Base-by-base conservation (phyloP, 2,888 invertebrate genomes). In the Drosophila anceps region DNA sequence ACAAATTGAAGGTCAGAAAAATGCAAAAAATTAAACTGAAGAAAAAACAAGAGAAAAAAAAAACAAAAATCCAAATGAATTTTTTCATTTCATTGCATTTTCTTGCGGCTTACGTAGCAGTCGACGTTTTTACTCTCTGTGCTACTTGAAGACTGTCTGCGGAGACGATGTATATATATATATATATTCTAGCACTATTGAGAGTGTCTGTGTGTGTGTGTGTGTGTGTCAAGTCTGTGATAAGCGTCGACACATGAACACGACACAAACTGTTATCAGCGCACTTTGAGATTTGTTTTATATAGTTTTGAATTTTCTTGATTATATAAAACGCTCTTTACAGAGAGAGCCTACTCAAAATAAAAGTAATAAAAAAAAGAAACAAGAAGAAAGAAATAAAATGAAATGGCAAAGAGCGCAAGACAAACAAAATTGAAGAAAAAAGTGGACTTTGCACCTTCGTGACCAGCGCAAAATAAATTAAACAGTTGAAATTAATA, bases 381-480 rank as follows among this genome's bases (percentile, higher is more conserved):
- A 37, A 48, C 9, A 18, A n/a, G 37, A 53, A 58, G 46, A 4
- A 35, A 29, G 24, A 48, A 66, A 54, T 24, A 27, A 48, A 67
- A 55, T 44, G 44, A 31, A 18, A 29, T 43, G 41, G 43, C 39
- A 39, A 71, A 66, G 60, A 50, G 18, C 37, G 35, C 65, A 39
- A 44, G 18, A 18, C 15, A 31, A 43, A 53, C 10, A 48, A 33
- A 46, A 37, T 10, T 37, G 29, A 31, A 44, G 54, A 53, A 58
- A 62, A 62, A 15, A 7, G 18, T 77, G 89, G 85, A 85, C 89
- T 85, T 85, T 85, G 87, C 33, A 76, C 87, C 72, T 44, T 60
- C 61, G 80, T 68, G 87, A 59, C 44, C 66, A 67, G 69, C 70
- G 51, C 51, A 59, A 76, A 72, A 73, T 64, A 69, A 78, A 69